A percentile compares a stretch with the other conserved stretches of the same genome.
phyloP scores from a whole-genome alignment of 2,888 invertebrate species.

The Ornithoptera priamus region DNA sequence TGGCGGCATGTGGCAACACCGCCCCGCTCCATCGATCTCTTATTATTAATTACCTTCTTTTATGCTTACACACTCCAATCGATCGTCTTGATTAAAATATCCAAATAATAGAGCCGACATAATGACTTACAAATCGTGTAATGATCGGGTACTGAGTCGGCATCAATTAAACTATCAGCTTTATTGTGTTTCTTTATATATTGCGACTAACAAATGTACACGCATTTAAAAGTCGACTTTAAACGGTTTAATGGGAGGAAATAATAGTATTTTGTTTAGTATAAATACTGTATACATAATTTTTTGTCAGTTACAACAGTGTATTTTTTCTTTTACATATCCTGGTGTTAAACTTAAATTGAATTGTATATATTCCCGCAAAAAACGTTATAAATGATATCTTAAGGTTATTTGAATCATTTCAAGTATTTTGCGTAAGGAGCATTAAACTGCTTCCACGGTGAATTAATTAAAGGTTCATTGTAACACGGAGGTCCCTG shows the following conservation, averaged over 20 bases:
- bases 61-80: conserved; percentile 69
- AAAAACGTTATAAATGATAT: too few relatives aligned
- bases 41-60: conserved; percentile 78
- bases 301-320: background rate
- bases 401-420: too few relatives aligned
- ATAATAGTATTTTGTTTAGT: background rate
- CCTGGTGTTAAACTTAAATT: too few relatives aligned
- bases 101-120: conserved; percentile 67
- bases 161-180: conserved; percentile 40
- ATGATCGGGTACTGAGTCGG: conserved; percentile 48
- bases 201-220: background rate
- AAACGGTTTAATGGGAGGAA: background rate
- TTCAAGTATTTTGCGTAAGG: too few relatives aligned
- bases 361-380: too few relatives aligned
- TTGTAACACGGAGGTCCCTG: too few relatives aligned
- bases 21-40: conserved; percentile 57
- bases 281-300: background rate
- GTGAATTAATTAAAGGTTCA: too few relatives aligned
- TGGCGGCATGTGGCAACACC: conserved; percentile 69
- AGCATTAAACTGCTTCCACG: too few relatives aligned
- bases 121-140: conserved; percentile 53
- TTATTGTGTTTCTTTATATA: conserved; percentile 22
- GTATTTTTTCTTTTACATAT: background rate
- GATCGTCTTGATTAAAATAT: conserved; percentile 78
- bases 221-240: background rate